These are phyloP conservation scores for Ferdinandea cuprea DNA, from an alignment of 2,888 invertebrate species.

Conservation along the genomic window DNA sequence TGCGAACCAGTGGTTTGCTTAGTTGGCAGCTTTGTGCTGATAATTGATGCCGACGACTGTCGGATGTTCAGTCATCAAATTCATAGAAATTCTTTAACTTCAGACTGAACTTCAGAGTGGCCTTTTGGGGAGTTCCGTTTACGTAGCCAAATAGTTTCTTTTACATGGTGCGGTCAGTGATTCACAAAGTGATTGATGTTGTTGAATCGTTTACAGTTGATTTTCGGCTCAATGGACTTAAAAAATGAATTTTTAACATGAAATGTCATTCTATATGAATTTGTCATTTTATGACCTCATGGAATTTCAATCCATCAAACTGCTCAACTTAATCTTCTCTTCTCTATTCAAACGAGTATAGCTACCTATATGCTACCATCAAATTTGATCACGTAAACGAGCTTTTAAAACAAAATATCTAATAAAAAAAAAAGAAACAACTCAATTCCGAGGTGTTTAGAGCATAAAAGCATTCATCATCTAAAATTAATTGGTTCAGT, in stretches of 20 bases:
- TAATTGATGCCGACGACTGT: slow-evolving; percentile 10
- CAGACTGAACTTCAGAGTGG: neutral
- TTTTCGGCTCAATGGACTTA: neutral
- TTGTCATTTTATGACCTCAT: too few species aligned
- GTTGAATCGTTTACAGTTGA: neutral
- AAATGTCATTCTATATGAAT: too few species aligned
- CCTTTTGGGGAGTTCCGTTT: slow-evolving; percentile 6
- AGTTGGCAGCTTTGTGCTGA: slow-evolving; percentile 19
- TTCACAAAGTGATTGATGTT: neutral
- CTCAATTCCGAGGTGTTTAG: too few species aligned
- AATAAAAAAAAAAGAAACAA: too few species aligned
- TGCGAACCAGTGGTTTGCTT: slow-evolving; percentile 14
- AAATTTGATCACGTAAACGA: too few species aligned
- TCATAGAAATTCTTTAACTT: slow-evolving; percentile 21
- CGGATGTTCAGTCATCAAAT: slow-evolving; percentile 35
- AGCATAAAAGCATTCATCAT: too few species aligned
- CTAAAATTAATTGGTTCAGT: neutral
- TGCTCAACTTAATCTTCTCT: too few species aligned
- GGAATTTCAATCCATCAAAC: too few species aligned
- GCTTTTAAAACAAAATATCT: too few species aligned
- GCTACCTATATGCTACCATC: too few species aligned
- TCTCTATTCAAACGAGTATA: too few species aligned
- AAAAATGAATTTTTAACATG: neutral
- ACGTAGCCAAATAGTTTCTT: neutral
- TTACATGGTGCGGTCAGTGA: neutral